Evolutionary conservation across 2,888 invertebrate species (phyloP).

Genomic region (Mimachlamys varia): DNA sequence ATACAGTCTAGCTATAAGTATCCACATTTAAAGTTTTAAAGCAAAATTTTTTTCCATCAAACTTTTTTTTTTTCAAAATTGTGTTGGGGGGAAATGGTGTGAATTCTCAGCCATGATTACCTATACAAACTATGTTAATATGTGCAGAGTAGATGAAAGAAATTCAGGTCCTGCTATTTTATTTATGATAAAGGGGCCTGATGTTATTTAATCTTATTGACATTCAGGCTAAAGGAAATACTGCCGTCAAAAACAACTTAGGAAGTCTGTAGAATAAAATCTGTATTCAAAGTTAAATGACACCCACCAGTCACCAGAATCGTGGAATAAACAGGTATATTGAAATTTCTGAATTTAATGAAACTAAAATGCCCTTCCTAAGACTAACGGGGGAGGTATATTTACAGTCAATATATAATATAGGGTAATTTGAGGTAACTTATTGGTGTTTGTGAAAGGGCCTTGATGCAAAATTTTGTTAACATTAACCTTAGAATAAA

Average conservation of each 20-base stretch:
- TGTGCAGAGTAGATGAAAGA: neutral
- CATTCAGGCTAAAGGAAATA: neutral
- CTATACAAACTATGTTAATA: neutral
- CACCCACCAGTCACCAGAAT: neutral
- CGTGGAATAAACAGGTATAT: too few relatives aligned
- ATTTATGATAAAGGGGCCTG: neutral
- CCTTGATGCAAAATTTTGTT: neutral
- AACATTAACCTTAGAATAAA: neutral
- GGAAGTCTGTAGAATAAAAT: neutral
- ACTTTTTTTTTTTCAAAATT: neutral
- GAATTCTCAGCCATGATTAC: neutral
- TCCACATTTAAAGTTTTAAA: neutral
- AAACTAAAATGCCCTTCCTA: neutral
- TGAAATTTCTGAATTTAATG: neutral
- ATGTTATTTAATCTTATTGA: constrained; percentile 4
- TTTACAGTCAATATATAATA: neutral
- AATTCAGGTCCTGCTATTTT: neutral
- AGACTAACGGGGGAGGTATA: neutral
- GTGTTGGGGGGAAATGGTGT: neutral
- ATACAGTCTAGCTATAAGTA: neutral
- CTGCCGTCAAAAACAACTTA: neutral
- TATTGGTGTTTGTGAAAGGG: too few relatives aligned
- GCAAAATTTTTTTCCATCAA: neutral
- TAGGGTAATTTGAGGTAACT: neutral
- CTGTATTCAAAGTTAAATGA: neutral